Evolutionary conservation across 2,888 invertebrate genomes (phyloP).

Genomic region (Anthrax anthrax): DNA sequence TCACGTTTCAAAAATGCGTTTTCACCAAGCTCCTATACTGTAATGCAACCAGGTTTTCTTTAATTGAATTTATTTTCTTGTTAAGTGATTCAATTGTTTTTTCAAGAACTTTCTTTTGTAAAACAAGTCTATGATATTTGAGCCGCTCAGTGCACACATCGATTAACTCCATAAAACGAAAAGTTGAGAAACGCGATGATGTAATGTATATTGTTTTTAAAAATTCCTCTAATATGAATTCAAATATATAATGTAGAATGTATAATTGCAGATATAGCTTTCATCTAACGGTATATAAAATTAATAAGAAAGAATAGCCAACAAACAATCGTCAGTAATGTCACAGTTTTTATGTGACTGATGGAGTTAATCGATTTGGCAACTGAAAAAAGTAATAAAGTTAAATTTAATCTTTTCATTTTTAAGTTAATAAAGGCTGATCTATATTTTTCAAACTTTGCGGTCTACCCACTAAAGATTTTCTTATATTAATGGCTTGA

Average conservation of each 20-base stretch:
- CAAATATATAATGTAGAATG: slow-evolving; percentile 6
- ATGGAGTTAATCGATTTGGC: background rate
- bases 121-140: no score
- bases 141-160: background rate
- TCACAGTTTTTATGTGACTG: background rate
- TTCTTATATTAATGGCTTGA: background rate
- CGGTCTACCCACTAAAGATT: no score
- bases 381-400: background rate
- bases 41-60: no score
- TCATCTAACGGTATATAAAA: slow-evolving; percentile 3
- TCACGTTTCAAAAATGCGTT: no score
- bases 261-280: slow-evolving; percentile 7
- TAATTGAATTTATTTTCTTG: no score
- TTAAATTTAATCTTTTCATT: background rate
- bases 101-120: no score
- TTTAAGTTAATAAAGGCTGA: no score
- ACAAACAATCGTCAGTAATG: background rate
- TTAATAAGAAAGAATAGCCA: background rate
- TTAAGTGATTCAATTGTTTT: no score
- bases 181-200: no score
- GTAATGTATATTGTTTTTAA: no score
- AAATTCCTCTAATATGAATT: slow-evolving; percentile 7
- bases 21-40: no score
- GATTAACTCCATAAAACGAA: background rate
- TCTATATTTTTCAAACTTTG: no score